Conservation (phyloP, 1,140 invertebrate genomes). For the Himalopsyche phryganea region DNA sequence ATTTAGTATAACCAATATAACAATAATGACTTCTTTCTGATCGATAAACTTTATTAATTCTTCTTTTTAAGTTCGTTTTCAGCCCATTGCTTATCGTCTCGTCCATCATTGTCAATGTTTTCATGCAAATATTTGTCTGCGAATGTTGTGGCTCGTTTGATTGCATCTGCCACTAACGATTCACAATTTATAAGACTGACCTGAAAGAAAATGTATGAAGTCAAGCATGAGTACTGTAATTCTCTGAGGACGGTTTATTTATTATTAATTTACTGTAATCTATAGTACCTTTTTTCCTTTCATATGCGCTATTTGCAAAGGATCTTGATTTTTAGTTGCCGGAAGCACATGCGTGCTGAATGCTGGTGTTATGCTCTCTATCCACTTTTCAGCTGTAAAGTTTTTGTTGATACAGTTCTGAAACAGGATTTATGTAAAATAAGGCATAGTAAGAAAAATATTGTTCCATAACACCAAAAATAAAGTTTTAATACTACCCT, state of each 20-base stretch:
- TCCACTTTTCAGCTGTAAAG: constrained; percentile 42
- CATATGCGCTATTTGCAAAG: constrained; percentile 30
- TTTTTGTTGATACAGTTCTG: constrained; percentile 36
- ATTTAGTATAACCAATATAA: too few species aligned
- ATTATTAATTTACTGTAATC: too few species aligned
- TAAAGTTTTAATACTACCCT: too few species aligned
- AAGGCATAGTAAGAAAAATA: too few species aligned
- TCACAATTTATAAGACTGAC: constrained; percentile 50
- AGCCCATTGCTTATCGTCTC: constrained; percentile 8
- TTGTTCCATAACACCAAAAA: too few species aligned
- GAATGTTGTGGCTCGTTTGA: constrained; percentile 42
- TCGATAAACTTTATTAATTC: too few species aligned
- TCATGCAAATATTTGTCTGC: constrained; percentile 38
- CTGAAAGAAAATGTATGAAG: constrained; percentile 37
- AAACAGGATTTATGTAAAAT: too few species aligned
- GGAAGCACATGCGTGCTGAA: constrained; percentile 36
- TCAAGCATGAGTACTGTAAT: too few species aligned
- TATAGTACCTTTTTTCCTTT: constrained; percentile 35
- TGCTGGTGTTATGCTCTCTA: constrained; percentile 39
- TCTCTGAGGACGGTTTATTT: too few species aligned
- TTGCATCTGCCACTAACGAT: constrained; percentile 47
- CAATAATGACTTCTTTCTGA: too few species aligned
- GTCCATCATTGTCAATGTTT: constrained; percentile 6
- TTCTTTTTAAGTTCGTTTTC: constrained; percentile 22
- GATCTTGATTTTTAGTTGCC: constrained; percentile 2